phyloP scores from a whole-genome alignment of 2,888 invertebrate species.

The Vanessa cardui region DNA sequence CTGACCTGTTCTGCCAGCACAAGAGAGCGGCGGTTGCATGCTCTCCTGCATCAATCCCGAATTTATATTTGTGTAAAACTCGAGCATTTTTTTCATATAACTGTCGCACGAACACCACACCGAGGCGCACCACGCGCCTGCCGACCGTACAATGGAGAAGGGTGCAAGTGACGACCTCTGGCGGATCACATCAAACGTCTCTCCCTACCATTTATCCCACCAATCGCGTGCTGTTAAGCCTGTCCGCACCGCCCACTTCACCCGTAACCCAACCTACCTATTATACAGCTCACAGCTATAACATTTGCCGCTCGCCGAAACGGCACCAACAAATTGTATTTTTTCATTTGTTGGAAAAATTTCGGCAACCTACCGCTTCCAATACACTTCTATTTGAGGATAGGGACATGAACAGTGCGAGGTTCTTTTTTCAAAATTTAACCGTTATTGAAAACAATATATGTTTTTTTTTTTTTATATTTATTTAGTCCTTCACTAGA shows the following conservation, averaged over 20 bases:
- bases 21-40: constrained; percentile 82
- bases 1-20: constrained; percentile 86
- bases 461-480: constrained; percentile 7
- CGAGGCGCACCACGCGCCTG: constrained; percentile 54
- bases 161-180: constrained; percentile 41
- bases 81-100: constrained; percentile 83
- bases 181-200: constrained; percentile 46
- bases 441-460: constrained; percentile 29
- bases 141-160: constrained; percentile 58
- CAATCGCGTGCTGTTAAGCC: constrained; percentile 53
- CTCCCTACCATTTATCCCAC: constrained; percentile 54
- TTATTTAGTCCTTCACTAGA: not conserved
- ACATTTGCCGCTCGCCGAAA: constrained; percentile 67
- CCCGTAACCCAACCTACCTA: constrained; percentile 68
- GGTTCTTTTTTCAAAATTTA: constrained; percentile 22
- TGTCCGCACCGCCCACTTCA: constrained; percentile 60
- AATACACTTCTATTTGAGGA: constrained; percentile 20
- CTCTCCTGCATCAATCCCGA: constrained; percentile 84
- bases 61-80: constrained; percentile 86
- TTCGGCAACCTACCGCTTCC: constrained; percentile 35
- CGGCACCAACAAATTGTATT: constrained; percentile 60
- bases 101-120: constrained; percentile 47
- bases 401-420: constrained; percentile 16
- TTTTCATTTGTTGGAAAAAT: constrained; percentile 60
- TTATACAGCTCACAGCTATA: constrained; percentile 67